phyloP scores from a whole-genome alignment of 2,113 vertebrate species.

The Sinocyclocheilus grahami region DNA sequence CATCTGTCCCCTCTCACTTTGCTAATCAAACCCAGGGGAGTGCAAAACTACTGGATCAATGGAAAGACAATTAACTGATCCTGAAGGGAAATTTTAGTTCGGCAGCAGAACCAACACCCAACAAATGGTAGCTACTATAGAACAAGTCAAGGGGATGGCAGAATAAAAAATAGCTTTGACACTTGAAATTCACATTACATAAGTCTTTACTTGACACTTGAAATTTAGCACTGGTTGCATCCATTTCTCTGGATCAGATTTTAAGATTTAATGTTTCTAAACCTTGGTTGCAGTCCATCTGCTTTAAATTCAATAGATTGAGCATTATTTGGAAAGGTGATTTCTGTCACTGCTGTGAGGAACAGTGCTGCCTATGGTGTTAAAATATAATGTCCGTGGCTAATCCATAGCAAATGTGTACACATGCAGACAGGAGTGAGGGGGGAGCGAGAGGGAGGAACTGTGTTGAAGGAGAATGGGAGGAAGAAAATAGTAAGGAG shows the following conservation, averaged over 20 bases:
- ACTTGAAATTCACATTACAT: background rate
- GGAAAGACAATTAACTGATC: conserved; percentile 11
- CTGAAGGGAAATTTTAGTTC: conserved; percentile 5
- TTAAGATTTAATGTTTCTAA: background rate
- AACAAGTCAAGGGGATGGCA: background rate
- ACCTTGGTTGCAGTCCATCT: background rate
- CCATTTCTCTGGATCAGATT: background rate
- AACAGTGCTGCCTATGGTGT: conserved; percentile 61
- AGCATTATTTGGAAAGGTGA: background rate
- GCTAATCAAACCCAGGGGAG: conserved; percentile 35
- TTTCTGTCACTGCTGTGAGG: background rate
- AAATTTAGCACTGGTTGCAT: background rate
- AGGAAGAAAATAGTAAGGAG: conserved; percentile 17
- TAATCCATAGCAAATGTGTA: conserved; percentile 82
- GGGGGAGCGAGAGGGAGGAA: conserved; percentile 47
- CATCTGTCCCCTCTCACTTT: conserved; percentile 21
- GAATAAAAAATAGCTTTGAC: background rate
- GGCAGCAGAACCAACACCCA: background rate
- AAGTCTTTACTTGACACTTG: background rate
- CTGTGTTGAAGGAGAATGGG: conserved; percentile 52
- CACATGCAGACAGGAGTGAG: conserved; percentile 41
- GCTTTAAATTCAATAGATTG: background rate
- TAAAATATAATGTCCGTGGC: conserved; percentile 79
- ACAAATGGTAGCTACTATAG: background rate
- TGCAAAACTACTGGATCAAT: conserved; percentile 14